Percentiles rank a stretch among this genome's conserved stretches.
Conservation (phyloP, 2,797 vertebrate genomes). For the Halcyon leucocephala region DNA sequence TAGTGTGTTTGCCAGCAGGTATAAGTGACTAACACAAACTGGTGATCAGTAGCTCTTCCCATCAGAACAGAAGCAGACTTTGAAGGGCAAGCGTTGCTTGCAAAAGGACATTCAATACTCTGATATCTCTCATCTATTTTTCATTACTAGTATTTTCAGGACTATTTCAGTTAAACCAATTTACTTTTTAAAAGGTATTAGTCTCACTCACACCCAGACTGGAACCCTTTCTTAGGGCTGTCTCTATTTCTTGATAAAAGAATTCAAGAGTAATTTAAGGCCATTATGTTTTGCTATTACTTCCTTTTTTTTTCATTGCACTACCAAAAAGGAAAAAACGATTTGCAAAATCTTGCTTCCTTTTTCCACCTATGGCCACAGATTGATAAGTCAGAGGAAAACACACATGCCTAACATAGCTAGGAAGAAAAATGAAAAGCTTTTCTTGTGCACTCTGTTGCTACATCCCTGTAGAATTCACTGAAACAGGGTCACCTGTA, state of each 20-base stretch:
- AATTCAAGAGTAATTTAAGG: neutral
- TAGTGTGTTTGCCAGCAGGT: neutral
- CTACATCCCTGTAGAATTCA: neutral
- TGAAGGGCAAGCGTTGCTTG: neutral
- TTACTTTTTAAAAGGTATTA: neutral
- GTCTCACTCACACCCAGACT: neutral
- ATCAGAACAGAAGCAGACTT: neutral
- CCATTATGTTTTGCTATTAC: neutral
- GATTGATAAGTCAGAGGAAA: neutral
- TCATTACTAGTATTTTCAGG: neutral
- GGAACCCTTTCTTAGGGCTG: neutral
- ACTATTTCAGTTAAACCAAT: neutral
- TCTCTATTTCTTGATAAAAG: slow-evolving; percentile 2
- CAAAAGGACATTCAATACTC: neutral
- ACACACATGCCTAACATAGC: neutral
- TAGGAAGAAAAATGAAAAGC: neutral
- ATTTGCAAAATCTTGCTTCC: neutral
- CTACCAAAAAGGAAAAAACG: neutral
- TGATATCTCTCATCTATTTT: neutral
- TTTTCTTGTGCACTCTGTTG: neutral
- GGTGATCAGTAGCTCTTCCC: neutral
- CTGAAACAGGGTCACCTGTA: neutral
- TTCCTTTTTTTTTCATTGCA: neutral
- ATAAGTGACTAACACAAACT: neutral
- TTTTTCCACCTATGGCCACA: neutral